Conservation (phyloP, 1,140 invertebrate genomes). For the Drosophila equinoxialis region DNA sequence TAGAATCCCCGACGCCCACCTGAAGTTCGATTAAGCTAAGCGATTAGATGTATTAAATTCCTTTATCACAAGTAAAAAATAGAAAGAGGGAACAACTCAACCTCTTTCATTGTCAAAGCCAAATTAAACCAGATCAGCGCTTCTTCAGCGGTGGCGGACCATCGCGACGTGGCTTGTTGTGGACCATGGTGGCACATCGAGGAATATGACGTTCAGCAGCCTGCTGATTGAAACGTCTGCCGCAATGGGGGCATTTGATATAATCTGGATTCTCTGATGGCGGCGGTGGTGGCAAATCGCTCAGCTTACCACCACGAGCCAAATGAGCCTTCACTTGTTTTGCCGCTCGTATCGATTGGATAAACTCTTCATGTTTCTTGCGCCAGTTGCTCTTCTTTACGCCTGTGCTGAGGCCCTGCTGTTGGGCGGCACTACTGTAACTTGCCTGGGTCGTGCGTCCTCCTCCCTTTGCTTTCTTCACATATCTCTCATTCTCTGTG, state of each 20-base stretch:
- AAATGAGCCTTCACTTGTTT: constrained; percentile 93
- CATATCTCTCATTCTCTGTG: constrained; percentile 93
- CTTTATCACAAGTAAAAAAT: constrained; percentile 72
- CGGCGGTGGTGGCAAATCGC: constrained; percentile 95
- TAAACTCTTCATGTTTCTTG: constrained; percentile 96
- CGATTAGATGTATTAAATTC: constrained; percentile 55
- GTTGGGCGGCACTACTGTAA: constrained; percentile 64
- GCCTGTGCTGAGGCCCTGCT: constrained; percentile 57
- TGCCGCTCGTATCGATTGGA: constrained; percentile 93
- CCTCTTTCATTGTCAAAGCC: constrained; percentile 22
- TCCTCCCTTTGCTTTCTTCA: constrained; percentile 74
- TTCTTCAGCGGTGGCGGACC: constrained; percentile 44
- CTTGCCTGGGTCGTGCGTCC: constrained; percentile 51
- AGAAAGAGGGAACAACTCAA: constrained; percentile 25
- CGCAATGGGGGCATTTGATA: constrained; percentile 95
- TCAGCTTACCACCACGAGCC: constrained; percentile 92
- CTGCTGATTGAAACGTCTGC: constrained; percentile 91
- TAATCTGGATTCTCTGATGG: constrained; percentile 94
- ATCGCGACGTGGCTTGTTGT: constrained; percentile 89
- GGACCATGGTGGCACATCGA: constrained; percentile 92
- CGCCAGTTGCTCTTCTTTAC: constrained; percentile 92
- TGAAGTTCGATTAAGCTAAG: constrained; percentile 27
- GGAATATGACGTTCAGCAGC: constrained; percentile 97
- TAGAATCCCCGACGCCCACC: constrained; percentile 19
- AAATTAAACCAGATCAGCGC: constrained; percentile 29